Evolutionary conservation across 2,113 vertebrate species (phyloP).

Genomic region (Varanus salvator): DNA sequence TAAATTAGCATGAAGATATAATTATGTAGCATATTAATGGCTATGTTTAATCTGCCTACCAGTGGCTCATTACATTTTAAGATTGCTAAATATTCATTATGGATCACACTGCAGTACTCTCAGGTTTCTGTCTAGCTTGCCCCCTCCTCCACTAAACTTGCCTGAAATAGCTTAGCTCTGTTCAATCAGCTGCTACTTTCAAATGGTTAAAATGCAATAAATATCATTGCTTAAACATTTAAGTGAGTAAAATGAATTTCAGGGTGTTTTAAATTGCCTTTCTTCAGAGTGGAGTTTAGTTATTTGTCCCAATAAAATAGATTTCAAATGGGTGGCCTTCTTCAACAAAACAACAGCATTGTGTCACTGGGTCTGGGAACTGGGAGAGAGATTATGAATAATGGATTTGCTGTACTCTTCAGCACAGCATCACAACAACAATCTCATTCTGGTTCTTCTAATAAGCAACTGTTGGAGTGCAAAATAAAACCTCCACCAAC

Average conservation of each 20-base stretch:
- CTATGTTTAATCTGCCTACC: constrained; percentile 38
- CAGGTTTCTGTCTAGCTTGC: background rate
- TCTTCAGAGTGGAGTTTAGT: constrained; percentile 48
- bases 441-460: constrained; percentile 45
- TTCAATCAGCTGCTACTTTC: constrained; percentile 51
- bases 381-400: constrained; percentile 48
- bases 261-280: constrained; percentile 62
- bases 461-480: constrained; percentile 35
- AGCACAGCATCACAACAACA: constrained; percentile 50
- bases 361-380: constrained; percentile 46
- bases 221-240: constrained; percentile 68
- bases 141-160: constrained; percentile 42
- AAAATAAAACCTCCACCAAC: constrained; percentile 31
- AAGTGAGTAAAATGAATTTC: constrained; percentile 66
- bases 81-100: background rate
- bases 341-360: constrained; percentile 37
- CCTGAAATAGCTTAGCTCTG: constrained; percentile 43
- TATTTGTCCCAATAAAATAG: constrained; percentile 62
- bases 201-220: constrained; percentile 62
- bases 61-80: constrained; percentile 24
- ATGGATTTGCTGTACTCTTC: constrained; percentile 56
- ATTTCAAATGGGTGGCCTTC: constrained; percentile 60
- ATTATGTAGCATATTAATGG: constrained; percentile 38
- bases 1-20: constrained; percentile 34
- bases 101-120: background rate